Percentiles rank a stretch among this genome's conserved stretches.
These are phyloP conservation scores for Nomada ferruginata DNA, from an alignment of 2,888 invertebrate genomes.

Conservation along the genomic window DNA sequence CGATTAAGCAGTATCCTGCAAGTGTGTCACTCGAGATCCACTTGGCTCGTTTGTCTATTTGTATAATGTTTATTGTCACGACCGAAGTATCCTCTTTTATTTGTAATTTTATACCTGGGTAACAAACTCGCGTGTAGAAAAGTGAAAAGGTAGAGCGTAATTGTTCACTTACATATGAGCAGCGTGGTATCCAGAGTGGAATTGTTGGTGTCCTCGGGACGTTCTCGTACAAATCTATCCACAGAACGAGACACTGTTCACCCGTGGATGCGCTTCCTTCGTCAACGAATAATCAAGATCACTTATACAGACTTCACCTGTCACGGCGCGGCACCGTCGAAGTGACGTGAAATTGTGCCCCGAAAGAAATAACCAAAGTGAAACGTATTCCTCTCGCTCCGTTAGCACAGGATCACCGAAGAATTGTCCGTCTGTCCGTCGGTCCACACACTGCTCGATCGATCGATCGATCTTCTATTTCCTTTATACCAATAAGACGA, in stretches of 20 bases:
- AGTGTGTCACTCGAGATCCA: background rate
- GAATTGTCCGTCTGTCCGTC: slow-evolving; percentile 35
- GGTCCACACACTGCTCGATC: slow-evolving; percentile 46
- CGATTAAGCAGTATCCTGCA: background rate
- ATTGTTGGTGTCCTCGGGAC: slow-evolving; percentile 81
- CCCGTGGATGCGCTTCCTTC: slow-evolving; percentile 51
- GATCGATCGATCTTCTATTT: slow-evolving; percentile 3
- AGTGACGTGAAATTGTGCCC: background rate
- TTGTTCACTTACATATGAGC: slow-evolving; percentile 82
- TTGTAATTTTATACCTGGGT: too few species aligned
- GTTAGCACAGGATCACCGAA: slow-evolving; percentile 31
- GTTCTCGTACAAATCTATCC: slow-evolving; percentile 81
- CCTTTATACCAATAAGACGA: slow-evolving; percentile 10
- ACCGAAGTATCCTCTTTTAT: too few species aligned
- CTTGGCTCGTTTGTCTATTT: too few species aligned
- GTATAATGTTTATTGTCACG: too few species aligned
- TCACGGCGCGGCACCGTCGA: slow-evolving; percentile 40
- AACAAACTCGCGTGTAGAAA: too few species aligned
- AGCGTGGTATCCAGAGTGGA: slow-evolving; percentile 82
- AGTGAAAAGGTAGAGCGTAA: too few species aligned
- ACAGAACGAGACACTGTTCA: slow-evolving; percentile 79
- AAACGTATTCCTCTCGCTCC: background rate
- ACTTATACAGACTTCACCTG: slow-evolving; percentile 61
- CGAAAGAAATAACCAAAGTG: too few species aligned
- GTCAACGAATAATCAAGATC: slow-evolving; percentile 21